Evolutionary conservation across 1,140 invertebrate species (phyloP).

Genomic region (Scaptomyza hsui): DNA sequence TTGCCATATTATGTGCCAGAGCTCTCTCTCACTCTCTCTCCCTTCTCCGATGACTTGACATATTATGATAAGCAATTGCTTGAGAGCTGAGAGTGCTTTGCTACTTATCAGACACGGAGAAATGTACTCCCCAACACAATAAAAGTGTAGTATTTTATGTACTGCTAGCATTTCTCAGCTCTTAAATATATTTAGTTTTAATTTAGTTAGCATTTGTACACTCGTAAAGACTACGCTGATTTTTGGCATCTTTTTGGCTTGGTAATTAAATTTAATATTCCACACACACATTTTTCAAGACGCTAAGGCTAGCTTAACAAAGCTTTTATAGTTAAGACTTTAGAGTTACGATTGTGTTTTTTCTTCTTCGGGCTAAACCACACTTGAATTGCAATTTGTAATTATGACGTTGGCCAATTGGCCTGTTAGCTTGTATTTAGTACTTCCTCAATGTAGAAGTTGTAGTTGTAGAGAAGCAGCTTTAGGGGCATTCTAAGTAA

Average conservation of each 20-base stretch:
- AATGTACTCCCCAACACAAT: neutral
- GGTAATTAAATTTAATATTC: neutral
- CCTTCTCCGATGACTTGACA: constrained; percentile 12
- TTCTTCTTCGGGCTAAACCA: neutral
- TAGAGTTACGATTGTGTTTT: neutral
- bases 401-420: constrained; percentile 35
- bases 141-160: neutral
- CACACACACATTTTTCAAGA: neutral
- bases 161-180: neutral
- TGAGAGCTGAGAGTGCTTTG: neutral
- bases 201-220: neutral
- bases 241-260: neutral
- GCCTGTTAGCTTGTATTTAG: constrained; percentile 24
- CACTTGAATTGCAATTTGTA: constrained; percentile 32
- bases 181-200: neutral
- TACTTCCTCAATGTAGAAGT: constrained; percentile 17
- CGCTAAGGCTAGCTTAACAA: neutral
- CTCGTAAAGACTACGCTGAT: neutral
- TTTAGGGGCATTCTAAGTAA: constrained; percentile 13
- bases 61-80: constrained; percentile 20
- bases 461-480: constrained; percentile 6
- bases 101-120: neutral
- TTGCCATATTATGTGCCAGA: constrained; percentile 2
- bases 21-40: no score
- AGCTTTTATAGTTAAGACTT: neutral